phyloP scores from a whole-genome alignment of 2,888 invertebrate species.

The Athripsodes cinereus region DNA sequence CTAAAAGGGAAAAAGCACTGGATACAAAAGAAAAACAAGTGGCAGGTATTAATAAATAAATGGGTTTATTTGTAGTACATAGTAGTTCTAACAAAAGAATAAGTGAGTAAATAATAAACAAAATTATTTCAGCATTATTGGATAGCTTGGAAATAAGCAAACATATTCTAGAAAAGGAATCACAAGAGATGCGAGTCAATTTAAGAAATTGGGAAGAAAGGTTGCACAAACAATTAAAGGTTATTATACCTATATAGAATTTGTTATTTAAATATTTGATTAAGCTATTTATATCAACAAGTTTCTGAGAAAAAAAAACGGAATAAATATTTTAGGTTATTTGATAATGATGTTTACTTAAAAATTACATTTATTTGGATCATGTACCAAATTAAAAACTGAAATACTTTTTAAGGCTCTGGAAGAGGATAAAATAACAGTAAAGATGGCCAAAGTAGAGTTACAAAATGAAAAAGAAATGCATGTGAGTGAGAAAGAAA shows the following conservation, averaged over 20 bases:
- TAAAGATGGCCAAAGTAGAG: conserved; percentile 56
- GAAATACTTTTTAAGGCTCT: conserved; percentile 36
- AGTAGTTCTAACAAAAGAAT: neutral
- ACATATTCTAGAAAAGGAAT: conserved; percentile 51
- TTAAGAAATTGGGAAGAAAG: conserved; percentile 52
- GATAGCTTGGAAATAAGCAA: conserved; percentile 50
- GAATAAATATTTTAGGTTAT: too few species aligned
- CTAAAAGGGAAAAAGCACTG: conserved; percentile 45
- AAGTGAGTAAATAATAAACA: neutral
- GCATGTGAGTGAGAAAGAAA: conserved; percentile 54
- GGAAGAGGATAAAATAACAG: conserved; percentile 40
- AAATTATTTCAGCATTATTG: conserved; percentile 45
- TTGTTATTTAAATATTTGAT: neutral
- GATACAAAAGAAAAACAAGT: conserved; percentile 52
- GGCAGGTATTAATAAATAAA: conserved; percentile 28
- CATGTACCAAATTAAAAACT: too few species aligned
- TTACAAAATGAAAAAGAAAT: conserved; percentile 57
- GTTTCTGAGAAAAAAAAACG: too few species aligned
- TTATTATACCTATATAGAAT: neutral
- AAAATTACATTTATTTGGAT: too few species aligned
- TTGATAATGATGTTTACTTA: too few species aligned
- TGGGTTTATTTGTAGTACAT: neutral
- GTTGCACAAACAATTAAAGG: conserved; percentile 52
- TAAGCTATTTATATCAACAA: neutral
- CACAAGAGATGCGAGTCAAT: conserved; percentile 47